Conservation (phyloP, 2,797 vertebrate species). For the Thripadectes ignobilis region DNA sequence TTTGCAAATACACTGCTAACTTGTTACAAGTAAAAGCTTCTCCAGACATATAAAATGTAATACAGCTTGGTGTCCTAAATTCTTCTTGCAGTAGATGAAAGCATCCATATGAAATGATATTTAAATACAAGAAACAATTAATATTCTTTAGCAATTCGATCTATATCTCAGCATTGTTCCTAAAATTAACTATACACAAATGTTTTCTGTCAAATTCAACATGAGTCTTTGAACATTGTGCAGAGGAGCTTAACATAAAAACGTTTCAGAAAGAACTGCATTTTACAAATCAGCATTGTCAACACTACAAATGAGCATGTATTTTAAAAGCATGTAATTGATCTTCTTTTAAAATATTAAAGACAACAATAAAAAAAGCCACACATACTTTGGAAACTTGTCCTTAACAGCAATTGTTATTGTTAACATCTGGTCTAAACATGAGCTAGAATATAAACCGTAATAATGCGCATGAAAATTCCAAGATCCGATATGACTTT, state of each 20-base stretch:
- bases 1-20: not conserved
- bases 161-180: not conserved
- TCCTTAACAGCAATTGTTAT: not conserved
- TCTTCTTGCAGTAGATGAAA: not conserved
- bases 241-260: not conserved
- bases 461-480: not conserved
- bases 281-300: not conserved
- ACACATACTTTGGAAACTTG: not conserved
- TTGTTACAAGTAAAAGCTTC: not conserved
- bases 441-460: not conserved
- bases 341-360: conserved; percentile 14
- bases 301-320: not conserved
- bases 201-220: not conserved
- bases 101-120: not conserved
- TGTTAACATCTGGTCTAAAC: conserved; percentile 8
- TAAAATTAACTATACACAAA: not conserved
- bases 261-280: not conserved
- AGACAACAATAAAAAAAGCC: not conserved
- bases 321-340: not conserved
- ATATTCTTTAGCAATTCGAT: not conserved
- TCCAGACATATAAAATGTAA: not conserved
- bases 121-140: not conserved
- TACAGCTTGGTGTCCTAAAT: not conserved
- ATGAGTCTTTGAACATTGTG: not conserved
- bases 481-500: not conserved